These are phyloP conservation scores for Xanthorhoe spadicearia DNA, from an alignment of 2,888 invertebrate genomes.

Conservation along the genomic window DNA sequence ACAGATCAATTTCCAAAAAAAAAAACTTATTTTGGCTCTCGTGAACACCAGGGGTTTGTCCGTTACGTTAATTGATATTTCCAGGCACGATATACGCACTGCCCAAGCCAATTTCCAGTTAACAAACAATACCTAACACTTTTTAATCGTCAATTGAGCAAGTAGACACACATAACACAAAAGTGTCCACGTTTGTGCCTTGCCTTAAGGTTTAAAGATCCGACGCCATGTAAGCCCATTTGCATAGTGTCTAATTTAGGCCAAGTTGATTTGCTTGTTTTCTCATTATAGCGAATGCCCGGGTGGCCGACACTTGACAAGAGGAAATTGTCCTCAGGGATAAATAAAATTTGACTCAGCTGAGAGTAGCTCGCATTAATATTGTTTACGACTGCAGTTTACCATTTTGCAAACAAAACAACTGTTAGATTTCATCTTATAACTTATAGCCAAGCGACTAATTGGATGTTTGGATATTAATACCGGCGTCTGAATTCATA, in stretches of 20 bases:
- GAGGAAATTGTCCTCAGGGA: constrained; percentile 80
- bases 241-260: constrained; percentile 71
- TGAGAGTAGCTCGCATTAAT: constrained; percentile 72
- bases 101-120: too few relatives aligned
- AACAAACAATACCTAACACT: too few relatives aligned
- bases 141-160: too few relatives aligned
- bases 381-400: constrained; percentile 71
- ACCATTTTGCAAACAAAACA: constrained; percentile 54
- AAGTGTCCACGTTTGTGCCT: too few relatives aligned
- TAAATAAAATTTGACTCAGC: constrained; percentile 78
- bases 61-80: too few relatives aligned
- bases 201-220: neutral
- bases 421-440: constrained; percentile 37
- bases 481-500: constrained; percentile 29
- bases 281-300: constrained; percentile 76
- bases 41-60: too few relatives aligned
- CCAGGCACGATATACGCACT: too few relatives aligned
- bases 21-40: too few relatives aligned
- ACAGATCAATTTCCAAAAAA: too few relatives aligned
- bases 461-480: constrained; percentile 34
- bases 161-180: neutral
- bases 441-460: constrained; percentile 25
- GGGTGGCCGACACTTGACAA: constrained; percentile 79
- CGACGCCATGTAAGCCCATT: constrained; percentile 61
- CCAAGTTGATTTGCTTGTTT: constrained; percentile 77